These are phyloP conservation scores for Aleadryas rufinucha DNA, from an alignment of 2,113 vertebrate genomes.

Conservation along the genomic window DNA sequence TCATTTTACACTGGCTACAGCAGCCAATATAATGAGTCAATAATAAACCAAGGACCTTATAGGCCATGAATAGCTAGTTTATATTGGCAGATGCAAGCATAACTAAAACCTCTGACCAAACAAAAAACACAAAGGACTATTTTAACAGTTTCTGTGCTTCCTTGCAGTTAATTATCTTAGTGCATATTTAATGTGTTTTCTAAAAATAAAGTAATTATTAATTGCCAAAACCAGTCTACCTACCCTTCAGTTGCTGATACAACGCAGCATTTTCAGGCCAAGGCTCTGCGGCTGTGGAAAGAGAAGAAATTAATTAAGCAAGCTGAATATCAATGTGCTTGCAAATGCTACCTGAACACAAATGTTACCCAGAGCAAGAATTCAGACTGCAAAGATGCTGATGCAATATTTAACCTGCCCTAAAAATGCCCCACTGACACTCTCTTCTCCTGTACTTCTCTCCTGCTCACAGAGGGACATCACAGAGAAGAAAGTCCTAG, in stretches of 20 bases:
- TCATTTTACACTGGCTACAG: slow-evolving; percentile 80
- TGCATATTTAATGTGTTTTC: slow-evolving; percentile 51
- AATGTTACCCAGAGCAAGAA: neutral
- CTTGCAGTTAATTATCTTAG: slow-evolving; percentile 47
- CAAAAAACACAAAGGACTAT: slow-evolving; percentile 61
- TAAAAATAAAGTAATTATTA: slow-evolving; percentile 59
- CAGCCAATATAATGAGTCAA: slow-evolving; percentile 82
- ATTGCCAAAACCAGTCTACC: slow-evolving; percentile 47
- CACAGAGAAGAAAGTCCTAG: neutral
- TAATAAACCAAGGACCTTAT: slow-evolving; percentile 79
- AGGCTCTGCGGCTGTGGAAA: slow-evolving; percentile 77
- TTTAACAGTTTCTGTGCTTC: slow-evolving; percentile 42
- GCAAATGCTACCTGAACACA: slow-evolving; percentile 21
- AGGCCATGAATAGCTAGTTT: slow-evolving; percentile 74
- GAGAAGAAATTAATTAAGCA: slow-evolving; percentile 55
- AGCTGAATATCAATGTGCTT: neutral
- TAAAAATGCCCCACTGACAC: neutral
- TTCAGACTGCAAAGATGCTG: neutral
- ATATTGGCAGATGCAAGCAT: slow-evolving; percentile 67
- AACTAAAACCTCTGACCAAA: slow-evolving; percentile 69
- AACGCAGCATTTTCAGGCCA: slow-evolving; percentile 82
- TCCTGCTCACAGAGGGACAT: neutral
- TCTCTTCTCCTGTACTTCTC: neutral
- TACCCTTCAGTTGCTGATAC: slow-evolving; percentile 83
- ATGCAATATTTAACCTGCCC: neutral